Evolutionary conservation across 2,888 invertebrate genomes (phyloP).

Genomic region (Steinernema hermaphroditum): DNA sequence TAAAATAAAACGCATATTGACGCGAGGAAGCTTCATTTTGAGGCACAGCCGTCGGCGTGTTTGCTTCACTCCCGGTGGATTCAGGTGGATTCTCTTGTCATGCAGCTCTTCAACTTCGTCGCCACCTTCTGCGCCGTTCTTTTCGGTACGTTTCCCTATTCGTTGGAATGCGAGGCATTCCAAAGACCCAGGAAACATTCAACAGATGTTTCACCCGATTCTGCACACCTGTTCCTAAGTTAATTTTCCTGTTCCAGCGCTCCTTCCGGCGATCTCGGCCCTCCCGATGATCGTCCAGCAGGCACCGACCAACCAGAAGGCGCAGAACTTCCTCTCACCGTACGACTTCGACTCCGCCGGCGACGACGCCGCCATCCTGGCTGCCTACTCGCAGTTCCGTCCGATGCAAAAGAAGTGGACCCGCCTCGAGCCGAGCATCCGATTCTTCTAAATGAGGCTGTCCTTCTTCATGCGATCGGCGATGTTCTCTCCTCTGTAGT

Average conservation of each 20-base stretch:
- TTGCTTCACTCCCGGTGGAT: background rate
- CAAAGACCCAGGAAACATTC: background rate
- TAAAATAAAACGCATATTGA: slow-evolving; percentile 5
- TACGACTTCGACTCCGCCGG: slow-evolving; percentile 7
- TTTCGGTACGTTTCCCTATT: background rate
- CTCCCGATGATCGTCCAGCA: background rate
- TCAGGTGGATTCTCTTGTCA: slow-evolving; percentile 14
- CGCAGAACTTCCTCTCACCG: slow-evolving; percentile 3
- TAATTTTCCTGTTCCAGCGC: background rate
- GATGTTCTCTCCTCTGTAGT: slow-evolving; percentile 68
- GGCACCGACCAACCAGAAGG: background rate
- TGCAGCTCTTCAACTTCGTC: slow-evolving; percentile 11
- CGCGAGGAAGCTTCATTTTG: background rate
- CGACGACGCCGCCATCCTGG: slow-evolving; percentile 18
- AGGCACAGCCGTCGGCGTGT: background rate
- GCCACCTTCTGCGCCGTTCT: slow-evolving; percentile 15
- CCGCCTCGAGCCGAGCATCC: slow-evolving; percentile 35
- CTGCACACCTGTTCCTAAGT: background rate
- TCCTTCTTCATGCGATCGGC: background rate
- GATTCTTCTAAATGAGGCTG: slow-evolving; percentile 26
- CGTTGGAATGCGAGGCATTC: background rate
- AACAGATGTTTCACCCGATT: background rate
- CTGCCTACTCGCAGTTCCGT: slow-evolving; percentile 16
- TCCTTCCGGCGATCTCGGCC: slow-evolving; percentile 1
- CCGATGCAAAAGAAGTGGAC: slow-evolving; percentile 36